These are phyloP conservation scores for Parthenolecanium corni DNA, from an alignment of 2,888 invertebrate genomes.

Conservation along the genomic window DNA sequence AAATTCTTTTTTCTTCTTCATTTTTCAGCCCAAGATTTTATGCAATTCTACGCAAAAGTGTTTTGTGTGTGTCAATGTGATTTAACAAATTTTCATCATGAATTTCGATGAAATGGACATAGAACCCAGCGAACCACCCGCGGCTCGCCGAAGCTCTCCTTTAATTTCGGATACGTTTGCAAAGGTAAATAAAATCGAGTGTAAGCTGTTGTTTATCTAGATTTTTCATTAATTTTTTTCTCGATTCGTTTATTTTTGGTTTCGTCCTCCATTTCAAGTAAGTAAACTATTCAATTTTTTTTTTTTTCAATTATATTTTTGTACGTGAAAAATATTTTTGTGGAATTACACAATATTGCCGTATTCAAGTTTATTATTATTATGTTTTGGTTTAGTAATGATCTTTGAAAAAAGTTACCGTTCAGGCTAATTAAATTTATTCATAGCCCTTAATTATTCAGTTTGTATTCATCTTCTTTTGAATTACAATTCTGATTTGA, in stretches of 20 bases:
- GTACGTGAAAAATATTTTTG: too few species aligned
- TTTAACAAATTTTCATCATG: neutral
- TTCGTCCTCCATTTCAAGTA: neutral
- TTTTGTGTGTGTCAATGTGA: neutral
- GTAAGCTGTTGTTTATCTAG: neutral
- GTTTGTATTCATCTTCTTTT: too few species aligned
- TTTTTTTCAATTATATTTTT: neutral
- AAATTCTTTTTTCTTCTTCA: neutral
- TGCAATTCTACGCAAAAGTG: neutral
- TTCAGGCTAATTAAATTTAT: too few species aligned
- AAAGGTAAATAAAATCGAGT: conserved; percentile 12
- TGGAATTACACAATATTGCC: too few species aligned
- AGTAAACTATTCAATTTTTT: neutral
- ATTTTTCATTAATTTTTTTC: neutral
- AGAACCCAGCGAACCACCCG: conserved; percentile 15
- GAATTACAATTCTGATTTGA: too few species aligned
- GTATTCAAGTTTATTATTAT: too few species aligned
- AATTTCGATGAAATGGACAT: conserved; percentile 29
- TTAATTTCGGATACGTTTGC: neutral
- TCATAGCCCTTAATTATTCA: too few species aligned
- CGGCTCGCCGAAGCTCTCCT: neutral
- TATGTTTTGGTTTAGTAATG: too few species aligned
- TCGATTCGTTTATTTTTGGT: neutral
- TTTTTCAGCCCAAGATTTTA: conserved; percentile 5
- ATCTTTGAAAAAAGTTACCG: too few species aligned